These are phyloP conservation scores for Eupleurogrammus muticus DNA, from an alignment of 2,797 vertebrate species.

Conservation along the genomic window DNA sequence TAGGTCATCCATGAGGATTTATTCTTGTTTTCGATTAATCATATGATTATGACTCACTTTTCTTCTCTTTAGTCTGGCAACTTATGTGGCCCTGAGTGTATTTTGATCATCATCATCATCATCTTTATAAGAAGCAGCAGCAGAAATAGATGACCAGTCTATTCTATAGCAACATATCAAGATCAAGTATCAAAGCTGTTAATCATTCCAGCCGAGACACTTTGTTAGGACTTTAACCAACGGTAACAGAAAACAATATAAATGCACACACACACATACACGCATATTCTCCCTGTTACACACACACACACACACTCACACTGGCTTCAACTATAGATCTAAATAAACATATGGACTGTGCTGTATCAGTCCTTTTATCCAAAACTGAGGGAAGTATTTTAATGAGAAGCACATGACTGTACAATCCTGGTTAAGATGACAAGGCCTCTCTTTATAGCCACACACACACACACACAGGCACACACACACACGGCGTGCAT, in stretches of 20 bases:
- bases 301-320: conserved; percentile 14
- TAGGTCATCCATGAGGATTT: conserved; percentile 66
- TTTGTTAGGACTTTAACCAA: conserved; percentile 10
- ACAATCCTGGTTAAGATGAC: conserved; percentile 66
- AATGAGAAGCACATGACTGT: conserved; percentile 76
- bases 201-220: conserved; percentile 3
- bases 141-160: not conserved
- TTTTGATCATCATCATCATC: conserved; percentile 8
- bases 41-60: conserved; percentile 54
- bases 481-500: conserved; percentile 9
- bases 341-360: conserved; percentile 27
- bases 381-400: conserved; percentile 66
- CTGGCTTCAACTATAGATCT: conserved; percentile 3
- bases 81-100: not conserved
- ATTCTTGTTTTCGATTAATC: conserved; percentile 56
- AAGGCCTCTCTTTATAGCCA: conserved; percentile 50
- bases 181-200: not conserved
- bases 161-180: conserved; percentile 2
- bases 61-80: not conserved
- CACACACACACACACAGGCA: conserved; percentile 27
- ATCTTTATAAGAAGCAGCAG: not conserved
- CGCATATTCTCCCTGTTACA: not conserved
- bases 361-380: conserved; percentile 50
- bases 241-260: conserved; percentile 7
- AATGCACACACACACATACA: conserved; percentile 15